Conservation (phyloP, 2,888 invertebrate species). For the Phalangium opilio region DNA sequence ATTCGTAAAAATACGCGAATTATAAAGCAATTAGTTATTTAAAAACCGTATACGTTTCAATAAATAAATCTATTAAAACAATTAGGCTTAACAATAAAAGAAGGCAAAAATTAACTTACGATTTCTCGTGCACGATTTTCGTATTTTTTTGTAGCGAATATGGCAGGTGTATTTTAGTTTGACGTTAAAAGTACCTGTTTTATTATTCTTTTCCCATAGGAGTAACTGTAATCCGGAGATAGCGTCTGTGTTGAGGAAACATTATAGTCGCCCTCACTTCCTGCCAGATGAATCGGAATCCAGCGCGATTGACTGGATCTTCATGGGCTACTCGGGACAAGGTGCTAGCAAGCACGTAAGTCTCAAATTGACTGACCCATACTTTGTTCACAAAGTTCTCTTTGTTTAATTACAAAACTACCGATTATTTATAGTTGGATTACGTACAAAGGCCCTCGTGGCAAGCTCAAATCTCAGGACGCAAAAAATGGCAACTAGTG, state of each 20-base stretch:
- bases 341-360: constrained; percentile 67
- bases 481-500: constrained; percentile 66
- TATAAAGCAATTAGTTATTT: too few species aligned
- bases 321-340: constrained; percentile 68
- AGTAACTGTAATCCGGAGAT: constrained; percentile 76
- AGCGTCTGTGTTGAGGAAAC: constrained; percentile 50
- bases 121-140: constrained; percentile 1
- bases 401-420: neutral
- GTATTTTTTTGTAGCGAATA: neutral
- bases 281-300: constrained; percentile 76
- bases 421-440: constrained; percentile 47
- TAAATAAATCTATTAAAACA: too few species aligned
- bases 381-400: too few species aligned
- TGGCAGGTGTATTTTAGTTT: too few species aligned
- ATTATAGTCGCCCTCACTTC: constrained; percentile 68
- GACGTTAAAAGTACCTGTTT: constrained; percentile 3
- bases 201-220: constrained; percentile 35
- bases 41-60: too few species aligned
- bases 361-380: too few species aligned
- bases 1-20: too few species aligned
- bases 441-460: constrained; percentile 81
- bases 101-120: constrained; percentile 3
- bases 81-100: constrained; percentile 1
- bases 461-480: constrained; percentile 78
- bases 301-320: constrained; percentile 74